Evolutionary conservation across 2,113 vertebrate genomes (phyloP).

Genomic region (Melanocharis versteri): DNA sequence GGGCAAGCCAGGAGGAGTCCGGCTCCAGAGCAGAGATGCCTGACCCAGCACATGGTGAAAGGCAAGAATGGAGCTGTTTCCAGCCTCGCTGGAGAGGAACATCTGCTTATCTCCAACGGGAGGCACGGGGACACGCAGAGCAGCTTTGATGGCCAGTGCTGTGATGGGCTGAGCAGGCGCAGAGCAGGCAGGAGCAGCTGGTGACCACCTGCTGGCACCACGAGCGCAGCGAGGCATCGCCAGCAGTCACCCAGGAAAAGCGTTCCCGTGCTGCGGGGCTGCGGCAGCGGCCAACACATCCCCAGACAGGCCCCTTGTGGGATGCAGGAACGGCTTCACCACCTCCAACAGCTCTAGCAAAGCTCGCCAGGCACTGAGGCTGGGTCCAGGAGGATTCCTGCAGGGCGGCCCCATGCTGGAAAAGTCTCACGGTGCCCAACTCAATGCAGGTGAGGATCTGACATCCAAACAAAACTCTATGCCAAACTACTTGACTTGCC

Average conservation of each 20-base stretch:
- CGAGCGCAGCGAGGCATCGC: neutral
- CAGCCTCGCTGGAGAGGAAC: neutral
- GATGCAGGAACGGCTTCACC: neutral
- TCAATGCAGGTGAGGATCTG: neutral
- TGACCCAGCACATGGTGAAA: accelerated
- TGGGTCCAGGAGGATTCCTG: neutral
- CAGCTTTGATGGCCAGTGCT: neutral
- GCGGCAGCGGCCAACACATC: neutral
- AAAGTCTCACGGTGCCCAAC: neutral
- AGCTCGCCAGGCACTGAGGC: neutral
- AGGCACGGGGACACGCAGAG: neutral
- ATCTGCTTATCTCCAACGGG: neutral
- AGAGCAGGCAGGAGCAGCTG: slow-evolving; percentile 25
- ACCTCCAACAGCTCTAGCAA: neutral
- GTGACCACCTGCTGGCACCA: neutral
- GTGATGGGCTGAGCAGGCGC: neutral
- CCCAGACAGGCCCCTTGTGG: neutral
- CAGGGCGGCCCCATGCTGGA: neutral
- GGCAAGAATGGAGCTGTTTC: neutral
- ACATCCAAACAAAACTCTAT: neutral
- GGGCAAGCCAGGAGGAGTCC: neutral
- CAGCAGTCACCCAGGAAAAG: neutral
- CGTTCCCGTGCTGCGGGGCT: accelerated
- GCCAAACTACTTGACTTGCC: neutral
- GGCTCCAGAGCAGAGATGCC: neutral